Percentiles rank a stretch among this genome's conserved stretches.
Evolutionary conservation across 2,113 vertebrate species (phyloP).

Genomic region (Eulemur macaco): DNA sequence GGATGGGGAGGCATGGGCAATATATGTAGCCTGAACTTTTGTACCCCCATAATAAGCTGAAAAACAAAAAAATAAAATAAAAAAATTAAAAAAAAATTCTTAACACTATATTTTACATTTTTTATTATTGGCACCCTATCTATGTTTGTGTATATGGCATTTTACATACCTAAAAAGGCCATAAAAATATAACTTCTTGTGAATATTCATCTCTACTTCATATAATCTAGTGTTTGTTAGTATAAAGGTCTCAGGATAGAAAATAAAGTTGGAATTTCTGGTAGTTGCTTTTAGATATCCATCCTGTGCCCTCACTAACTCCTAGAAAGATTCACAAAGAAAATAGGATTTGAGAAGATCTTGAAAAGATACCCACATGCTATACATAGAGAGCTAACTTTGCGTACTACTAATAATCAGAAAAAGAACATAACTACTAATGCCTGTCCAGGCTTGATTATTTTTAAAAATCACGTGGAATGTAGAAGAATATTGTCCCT

Average conservation of each 20-base stretch:
- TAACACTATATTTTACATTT: background rate
- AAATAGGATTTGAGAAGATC: background rate
- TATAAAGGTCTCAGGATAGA: background rate
- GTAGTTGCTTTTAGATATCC: background rate
- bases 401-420: background rate
- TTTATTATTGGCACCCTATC: background rate
- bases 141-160: background rate
- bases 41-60: no score
- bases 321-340: background rate
- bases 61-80: no score
- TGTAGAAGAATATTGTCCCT: background rate
- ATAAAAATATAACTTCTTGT: background rate
- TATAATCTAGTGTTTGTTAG: background rate
- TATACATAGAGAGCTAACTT: background rate
- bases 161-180: background rate
- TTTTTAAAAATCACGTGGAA: background rate
- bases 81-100: background rate
- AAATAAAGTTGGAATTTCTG: background rate
- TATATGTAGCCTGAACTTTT: no score
- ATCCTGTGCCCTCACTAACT: background rate
- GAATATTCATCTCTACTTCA: background rate
- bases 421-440: background rate
- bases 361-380: background rate
- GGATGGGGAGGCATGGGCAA: no score
- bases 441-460: background rate